Base-by-base conservation (phyloP, 1,140 invertebrate species). In the Coenobita brevimanus region DNA sequence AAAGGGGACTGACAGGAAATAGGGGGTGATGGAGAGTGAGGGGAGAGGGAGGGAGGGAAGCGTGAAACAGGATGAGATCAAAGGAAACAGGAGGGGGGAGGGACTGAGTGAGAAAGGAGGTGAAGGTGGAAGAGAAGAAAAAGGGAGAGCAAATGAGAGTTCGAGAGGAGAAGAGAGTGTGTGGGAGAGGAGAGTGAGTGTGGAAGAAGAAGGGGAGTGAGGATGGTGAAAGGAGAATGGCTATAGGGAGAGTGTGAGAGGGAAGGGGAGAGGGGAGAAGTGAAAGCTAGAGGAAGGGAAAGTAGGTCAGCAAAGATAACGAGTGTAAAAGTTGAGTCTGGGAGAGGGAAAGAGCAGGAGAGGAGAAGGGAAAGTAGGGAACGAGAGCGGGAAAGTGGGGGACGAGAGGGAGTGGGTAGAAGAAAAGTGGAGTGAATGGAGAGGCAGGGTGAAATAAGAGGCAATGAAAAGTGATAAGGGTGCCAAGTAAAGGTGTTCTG, bases 341-440 rank as follows among this genome's bases (percentile, higher is more conserved):
- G 50, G 36, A 78, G n/a, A 78, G 1, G 50, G 75, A 78, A 4
- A 46, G 75, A 78, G 41, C 43, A 43, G 50, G 41, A 50, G 71
- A 41, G 73, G 21, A 41, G 43, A 41, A 76, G 73, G 43, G 73
- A 76, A 41, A 76, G 73, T 38, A 41, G 43, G 73, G 43, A 41
- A 76, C 33, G 43, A 41, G 43, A 41, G 43, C 33, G 43, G 73
- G 43, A 24, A 41, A 24, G 24, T 15, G 24, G 73, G 43, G 73
- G 43, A 41, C 36, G 73, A 76, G 73, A 38, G 73, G 24, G 73
- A 38, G 73, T 17, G 73, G 24, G 73, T 38, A 41, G 43, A 41
- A 76, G 73, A 76, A 41, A 76, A 41, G 43, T 30, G 43, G 33
- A 76, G 73, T 38, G 33, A 76, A 41, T 38, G 33, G 21, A 41